Base-by-base conservation (phyloP, 2,113 vertebrate species). In the Psettodes erumei region DNA sequence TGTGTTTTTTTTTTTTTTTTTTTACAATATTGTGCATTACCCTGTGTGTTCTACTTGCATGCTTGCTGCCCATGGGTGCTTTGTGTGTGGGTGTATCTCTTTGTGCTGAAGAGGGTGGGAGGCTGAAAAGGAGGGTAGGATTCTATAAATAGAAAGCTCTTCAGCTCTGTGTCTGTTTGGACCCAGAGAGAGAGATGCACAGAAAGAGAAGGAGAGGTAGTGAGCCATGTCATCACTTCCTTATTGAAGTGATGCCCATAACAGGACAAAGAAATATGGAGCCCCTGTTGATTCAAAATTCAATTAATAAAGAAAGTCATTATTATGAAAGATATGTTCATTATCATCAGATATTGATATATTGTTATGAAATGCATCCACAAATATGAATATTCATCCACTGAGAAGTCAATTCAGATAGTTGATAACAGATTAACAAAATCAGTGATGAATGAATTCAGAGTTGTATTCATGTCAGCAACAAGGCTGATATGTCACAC, bases 71-170 rank as follows among this genome's bases (percentile, higher is more conserved):
- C 73, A 69, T 35, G 66, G 83, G 51, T 61, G 81, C 84, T 86
- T 85, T 87, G 77, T 84, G 81, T 43, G 85, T 88, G 85, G 76
- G 87, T 85, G 81, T 86, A 77, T 78, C 68, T 83, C 79, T 86
- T 85, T 87, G 66, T 79, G 80, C 70, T 30, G 53, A 63, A 76
- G 76, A 68, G 87, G 68, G 83, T 77, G 77, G 71, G 78, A 81
- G 70, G 75, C 59, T 79, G 84, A 85, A 78, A 75, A 75, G 65
- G 79, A 64, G 53, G 65, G 58, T 76, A 73, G 48, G 59, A 40
- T 23, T 79, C 89, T 89, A 91, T 81, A 90, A 90, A 91, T 90
- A 92, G 91, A 82, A 78, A 21, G 51, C 79, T 88, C 79, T 81
- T 69, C 64, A 75, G 77, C 67, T 83, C 74, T 53, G 53, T 71